Conservation (phyloP, 2,797 vertebrate species). For the Aphelocoma californica region DNA sequence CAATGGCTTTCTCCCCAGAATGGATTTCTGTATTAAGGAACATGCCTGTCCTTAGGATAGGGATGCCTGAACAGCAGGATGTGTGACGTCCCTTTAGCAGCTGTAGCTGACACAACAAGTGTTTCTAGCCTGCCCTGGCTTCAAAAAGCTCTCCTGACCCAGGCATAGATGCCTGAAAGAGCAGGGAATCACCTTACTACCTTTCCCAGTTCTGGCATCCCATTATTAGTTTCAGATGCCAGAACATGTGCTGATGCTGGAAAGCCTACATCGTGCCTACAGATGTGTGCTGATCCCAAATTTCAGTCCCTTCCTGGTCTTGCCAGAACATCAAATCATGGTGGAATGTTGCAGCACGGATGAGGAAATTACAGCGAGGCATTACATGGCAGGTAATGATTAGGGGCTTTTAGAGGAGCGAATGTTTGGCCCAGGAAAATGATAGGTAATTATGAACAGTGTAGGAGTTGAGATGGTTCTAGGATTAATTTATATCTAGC, state of each 20-base stretch:
- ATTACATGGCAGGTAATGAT: slow-evolving; percentile 53
- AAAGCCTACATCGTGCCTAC: slow-evolving; percentile 7
- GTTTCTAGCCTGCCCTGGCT: background rate
- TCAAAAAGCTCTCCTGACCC: background rate
- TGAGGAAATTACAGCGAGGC: slow-evolving; percentile 26
- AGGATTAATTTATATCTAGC: background rate
- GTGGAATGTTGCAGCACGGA: background rate
- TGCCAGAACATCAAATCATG: slow-evolving; percentile 49
- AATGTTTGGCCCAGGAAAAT: slow-evolving; percentile 18
- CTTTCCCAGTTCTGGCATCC: background rate
- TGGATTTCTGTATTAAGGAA: background rate
- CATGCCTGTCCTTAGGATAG: background rate
- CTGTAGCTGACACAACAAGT: background rate
- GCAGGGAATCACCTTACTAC: background rate
- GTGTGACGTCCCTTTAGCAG: background rate
- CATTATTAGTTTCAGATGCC: slow-evolving; percentile 3
- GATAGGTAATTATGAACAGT: slow-evolving; percentile 9
- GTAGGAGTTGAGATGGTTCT: background rate
- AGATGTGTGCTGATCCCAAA: slow-evolving; percentile 55
- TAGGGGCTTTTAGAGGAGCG: background rate
- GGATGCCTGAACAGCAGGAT: background rate
- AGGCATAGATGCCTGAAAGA: background rate
- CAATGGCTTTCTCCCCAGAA: background rate
- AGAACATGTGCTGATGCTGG: background rate
- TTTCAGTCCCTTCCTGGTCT: slow-evolving; percentile 37